Conservation (phyloP, 92 coral and sea anemone species). For the Blastomussa wellsi region DNA sequence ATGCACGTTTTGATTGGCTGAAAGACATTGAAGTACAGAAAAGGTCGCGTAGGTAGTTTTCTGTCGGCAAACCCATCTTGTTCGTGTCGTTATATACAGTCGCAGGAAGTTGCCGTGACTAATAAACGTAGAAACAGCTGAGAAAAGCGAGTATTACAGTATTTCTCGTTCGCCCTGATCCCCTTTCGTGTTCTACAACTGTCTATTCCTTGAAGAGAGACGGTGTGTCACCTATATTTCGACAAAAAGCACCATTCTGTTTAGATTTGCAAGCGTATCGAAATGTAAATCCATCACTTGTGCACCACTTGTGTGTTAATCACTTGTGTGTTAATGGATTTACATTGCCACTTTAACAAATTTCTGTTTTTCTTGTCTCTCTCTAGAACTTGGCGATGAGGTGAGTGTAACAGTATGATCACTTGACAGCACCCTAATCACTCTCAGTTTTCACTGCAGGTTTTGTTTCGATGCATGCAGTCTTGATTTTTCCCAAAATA, state of each 20-base stretch:
- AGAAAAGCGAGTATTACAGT: neutral
- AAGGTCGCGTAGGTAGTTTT: no score
- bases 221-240: neutral
- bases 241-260: neutral
- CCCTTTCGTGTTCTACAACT: neutral
- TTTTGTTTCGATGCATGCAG: neutral
- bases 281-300: neutral
- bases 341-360: neutral
- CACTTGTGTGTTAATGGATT: neutral
- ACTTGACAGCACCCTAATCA: neutral
- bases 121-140: no score
- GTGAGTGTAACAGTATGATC: neutral
- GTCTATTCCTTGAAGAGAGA: no score
- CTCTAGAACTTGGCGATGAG: slow-evolving; percentile 31
- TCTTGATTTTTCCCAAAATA: no score
- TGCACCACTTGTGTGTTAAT: neutral
- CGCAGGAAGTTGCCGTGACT: no score
- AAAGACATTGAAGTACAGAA: no score
- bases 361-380: neutral
- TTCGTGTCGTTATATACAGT: no score
- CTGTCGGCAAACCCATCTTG: no score
- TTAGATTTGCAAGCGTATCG: neutral
- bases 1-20: no score
- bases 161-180: neutral
- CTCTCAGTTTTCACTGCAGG: neutral